Evolutionary conservation across 1,140 invertebrate genomes (phyloP).

Genomic region (Physella acuta): DNA sequence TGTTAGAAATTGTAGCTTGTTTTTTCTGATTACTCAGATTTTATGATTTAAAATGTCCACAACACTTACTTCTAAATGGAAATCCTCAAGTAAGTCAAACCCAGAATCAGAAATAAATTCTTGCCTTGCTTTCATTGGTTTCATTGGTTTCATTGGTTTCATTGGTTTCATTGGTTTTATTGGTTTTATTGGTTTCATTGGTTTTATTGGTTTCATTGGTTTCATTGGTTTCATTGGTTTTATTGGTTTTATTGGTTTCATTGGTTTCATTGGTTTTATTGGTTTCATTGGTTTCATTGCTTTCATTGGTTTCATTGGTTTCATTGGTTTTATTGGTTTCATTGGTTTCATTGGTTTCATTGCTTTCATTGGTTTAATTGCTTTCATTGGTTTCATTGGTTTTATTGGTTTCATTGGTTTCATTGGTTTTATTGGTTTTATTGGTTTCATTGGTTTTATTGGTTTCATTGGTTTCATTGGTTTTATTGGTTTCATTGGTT

Average conservation of each 20-base stretch:
- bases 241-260: too few relatives aligned
- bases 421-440: too few relatives aligned
- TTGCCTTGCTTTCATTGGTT: not conserved
- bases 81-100: too few relatives aligned
- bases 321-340: not conserved
- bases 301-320: not conserved
- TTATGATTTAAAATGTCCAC: too few relatives aligned
- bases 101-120: too few relatives aligned
- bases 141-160: too few relatives aligned
- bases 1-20: too few relatives aligned
- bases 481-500: not conserved
- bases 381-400: not conserved
- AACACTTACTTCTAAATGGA: too few relatives aligned
- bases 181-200: not conserved
- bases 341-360: slow-evolving; percentile 12
- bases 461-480: not conserved
- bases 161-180: not conserved
- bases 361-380: not conserved
- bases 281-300: too few relatives aligned
- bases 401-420: not conserved
- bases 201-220: not conserved
- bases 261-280: too few relatives aligned
- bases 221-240: too few relatives aligned
- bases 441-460: not conserved
- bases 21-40: too few relatives aligned